A percentile compares a stretch with the other conserved stretches of the same genome.
These are phyloP conservation scores for Orthonyx spaldingii DNA, from an alignment of 2,113 vertebrate genomes.

Conservation along the genomic window DNA sequence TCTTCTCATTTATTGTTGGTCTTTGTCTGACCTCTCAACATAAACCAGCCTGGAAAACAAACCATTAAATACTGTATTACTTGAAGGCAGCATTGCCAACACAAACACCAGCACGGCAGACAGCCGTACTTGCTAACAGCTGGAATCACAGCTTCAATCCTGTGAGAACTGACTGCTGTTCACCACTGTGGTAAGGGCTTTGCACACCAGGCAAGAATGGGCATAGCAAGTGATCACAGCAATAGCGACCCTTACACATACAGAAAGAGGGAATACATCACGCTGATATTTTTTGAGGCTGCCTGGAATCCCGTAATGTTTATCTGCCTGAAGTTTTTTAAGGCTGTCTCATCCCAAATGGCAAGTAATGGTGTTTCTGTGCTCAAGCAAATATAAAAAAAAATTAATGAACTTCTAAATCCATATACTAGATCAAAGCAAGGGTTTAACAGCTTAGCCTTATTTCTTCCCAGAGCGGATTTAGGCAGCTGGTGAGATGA, in stretches of 20 bases:
- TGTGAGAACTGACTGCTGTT: neutral
- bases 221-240: neutral
- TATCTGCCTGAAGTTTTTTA: neutral
- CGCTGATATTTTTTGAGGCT: neutral
- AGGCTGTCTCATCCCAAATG: neutral
- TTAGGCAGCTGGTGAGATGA: neutral
- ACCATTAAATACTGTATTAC: neutral
- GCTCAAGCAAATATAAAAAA: neutral
- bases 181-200: neutral
- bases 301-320: neutral
- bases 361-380: neutral
- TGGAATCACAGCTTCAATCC: neutral
- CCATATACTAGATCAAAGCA: neutral
- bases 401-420: neutral
- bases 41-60: neutral
- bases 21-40: neutral
- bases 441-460: neutral
- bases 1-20: conserved; percentile 31
- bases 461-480: neutral
- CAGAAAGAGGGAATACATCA: neutral
- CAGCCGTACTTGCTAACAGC: neutral
- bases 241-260: neutral
- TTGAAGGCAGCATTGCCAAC: neutral
- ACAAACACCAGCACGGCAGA: neutral
- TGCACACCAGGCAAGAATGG: neutral